Evolutionary conservation across 2,113 vertebrate species (phyloP).

Genomic region (Mustelus asterias): DNA sequence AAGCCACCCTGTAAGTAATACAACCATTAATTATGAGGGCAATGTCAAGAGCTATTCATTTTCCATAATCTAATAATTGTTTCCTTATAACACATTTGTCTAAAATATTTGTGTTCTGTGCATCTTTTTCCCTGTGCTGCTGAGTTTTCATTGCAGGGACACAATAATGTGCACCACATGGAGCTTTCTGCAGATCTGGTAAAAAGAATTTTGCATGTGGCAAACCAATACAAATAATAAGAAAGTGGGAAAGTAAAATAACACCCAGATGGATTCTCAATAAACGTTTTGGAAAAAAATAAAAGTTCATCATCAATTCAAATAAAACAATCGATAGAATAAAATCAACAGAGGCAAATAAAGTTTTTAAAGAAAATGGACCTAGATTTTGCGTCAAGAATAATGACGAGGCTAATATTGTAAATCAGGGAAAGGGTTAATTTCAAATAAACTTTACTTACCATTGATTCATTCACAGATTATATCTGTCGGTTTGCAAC

Average conservation of each 20-base stretch:
- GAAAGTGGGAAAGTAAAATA: not conserved
- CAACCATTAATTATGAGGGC: not conserved
- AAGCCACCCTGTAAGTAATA: not conserved
- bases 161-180: not conserved
- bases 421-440: not conserved
- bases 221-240: not conserved
- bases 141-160: not conserved
- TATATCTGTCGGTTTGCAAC: not conserved
- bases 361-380: not conserved
- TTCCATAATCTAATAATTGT: not conserved
- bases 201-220: not conserved
- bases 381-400: not conserved
- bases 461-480: not conserved
- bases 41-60: not conserved
- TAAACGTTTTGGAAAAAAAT: not conserved
- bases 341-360: not conserved
- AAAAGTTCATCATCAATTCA: not conserved
- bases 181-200: not conserved
- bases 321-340: not conserved
- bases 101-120: not conserved
- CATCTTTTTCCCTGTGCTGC: not conserved
- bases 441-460: not conserved
- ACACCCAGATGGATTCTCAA: not conserved
- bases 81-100: not conserved
- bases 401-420: not conserved